Evolutionary conservation across 2,888 invertebrate species (phyloP), one percentile per base, ranked within the genome.

Genomic region (Norana najaformis): DNA sequence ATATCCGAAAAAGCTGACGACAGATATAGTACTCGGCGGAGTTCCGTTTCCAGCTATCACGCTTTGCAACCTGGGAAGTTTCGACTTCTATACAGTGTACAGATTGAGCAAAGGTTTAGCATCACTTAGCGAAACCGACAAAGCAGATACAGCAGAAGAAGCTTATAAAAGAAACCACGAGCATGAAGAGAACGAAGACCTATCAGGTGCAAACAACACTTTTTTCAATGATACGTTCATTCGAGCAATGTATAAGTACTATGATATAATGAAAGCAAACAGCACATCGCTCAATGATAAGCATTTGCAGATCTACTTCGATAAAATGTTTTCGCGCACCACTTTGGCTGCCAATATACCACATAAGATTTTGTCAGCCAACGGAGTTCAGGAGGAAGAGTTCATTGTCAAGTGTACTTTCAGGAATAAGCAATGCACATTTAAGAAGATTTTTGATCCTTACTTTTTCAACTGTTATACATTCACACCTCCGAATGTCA

Each of bases 391-490:
- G 14, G 85, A 85, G n/a, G 1, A 90, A n/a, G 92, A 92, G 89
- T 92, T 92, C 88, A 91, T 92, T 30, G 91, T 92, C 36, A 91
- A 89, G 39, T 92, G 92, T 85, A 90, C 91, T 35, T 92, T 92
- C 90, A 92, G 91, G 91, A 91, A 91, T n/a, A 91, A 91, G 23
- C 89, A 89, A 8, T 92, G 92, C 89, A 91, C 92, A 82, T 92
- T 92, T 89, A 69, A 41, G 23, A 90, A 90, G 41, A 90, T 91
- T 35, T 92, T 92, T 47, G 92, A 92, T 88, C 92, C 92, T 3
- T 92, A 92, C 89, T 92, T 91, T 85, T 92, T 92, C 91, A 92
- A 92, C 91, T 92, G 92, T 82, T 92, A 91, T 89, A 92, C 92
- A 14, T 92, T 92, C 89, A 89, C 91, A 1, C 92, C 92, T 36